Evolutionary conservation across 2,113 vertebrate genomes (phyloP), one percentile per base, ranked within the genome.

Genomic region (Bolborhynchus lineola): DNA sequence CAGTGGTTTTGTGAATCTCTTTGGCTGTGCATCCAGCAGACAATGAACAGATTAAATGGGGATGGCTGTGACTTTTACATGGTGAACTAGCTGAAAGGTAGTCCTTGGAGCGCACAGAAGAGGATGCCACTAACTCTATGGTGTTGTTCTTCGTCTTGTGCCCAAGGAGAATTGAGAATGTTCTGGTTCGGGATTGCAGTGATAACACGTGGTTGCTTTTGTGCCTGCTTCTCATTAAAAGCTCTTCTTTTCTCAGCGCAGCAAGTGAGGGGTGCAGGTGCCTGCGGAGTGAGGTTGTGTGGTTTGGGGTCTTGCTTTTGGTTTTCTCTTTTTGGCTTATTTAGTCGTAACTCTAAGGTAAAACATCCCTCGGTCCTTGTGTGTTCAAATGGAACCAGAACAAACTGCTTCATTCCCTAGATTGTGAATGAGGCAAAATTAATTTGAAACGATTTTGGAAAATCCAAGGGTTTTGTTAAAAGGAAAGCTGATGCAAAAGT

Each of bases 331-430:
- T 74, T 94, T 1, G 10, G 39, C 79, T 88, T 44, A 33, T 64
- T 88, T 92, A 83, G 37, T 95, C 11, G 0, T 68, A 47, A 85
- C 82, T 88, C 46, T 78, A 64, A 90, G 88, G 64, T 62, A 93
- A 70, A 90, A 84, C 31, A 52, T 75, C 55, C 60, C 28, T 26
- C 29, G 44, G 21, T 80, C 46, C 35, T 57, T 50, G 42, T 47
- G 55, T 92, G 57, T 91, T 97, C 52, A 79, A n/a, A 90, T n/a
- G 77, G 65, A 95, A 82, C 37, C 46, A 63, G 87, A 91, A 74
- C 35, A 82, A 95, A 91, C 85, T 76, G 49, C 41, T 85, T 76
- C 16, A 14, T 85, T 87, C 65, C 44, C 39, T 41, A 69, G 70
- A 12, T 77, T 60, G 31, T 70, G 67, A 88, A 53, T 8, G 42